Percentiles rank a stretch among this genome's conserved stretches.
These are phyloP conservation scores for Drosophila pegasa DNA, from an alignment of 2,888 invertebrate genomes.

Conservation along the genomic window DNA sequence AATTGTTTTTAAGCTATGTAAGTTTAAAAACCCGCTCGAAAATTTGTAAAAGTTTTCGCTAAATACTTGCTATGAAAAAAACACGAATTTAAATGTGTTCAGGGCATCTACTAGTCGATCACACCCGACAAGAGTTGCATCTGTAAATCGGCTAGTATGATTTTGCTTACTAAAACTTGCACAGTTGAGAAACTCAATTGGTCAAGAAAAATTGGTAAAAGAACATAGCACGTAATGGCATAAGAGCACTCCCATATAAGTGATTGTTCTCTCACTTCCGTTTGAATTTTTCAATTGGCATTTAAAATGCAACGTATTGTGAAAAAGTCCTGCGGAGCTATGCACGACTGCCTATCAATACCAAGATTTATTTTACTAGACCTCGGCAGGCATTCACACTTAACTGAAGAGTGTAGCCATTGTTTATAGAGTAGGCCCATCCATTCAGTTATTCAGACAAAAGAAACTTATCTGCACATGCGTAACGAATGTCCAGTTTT, in stretches of 20 bases:
- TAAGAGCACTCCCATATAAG: slow-evolving; percentile 34
- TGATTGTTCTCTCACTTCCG: slow-evolving; percentile 47
- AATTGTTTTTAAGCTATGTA: too few relatives aligned
- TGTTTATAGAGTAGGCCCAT: slow-evolving; percentile 63
- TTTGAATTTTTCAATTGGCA: slow-evolving; percentile 65
- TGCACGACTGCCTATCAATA: slow-evolving; percentile 70
- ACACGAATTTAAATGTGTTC: too few relatives aligned
- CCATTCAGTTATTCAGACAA: slow-evolving; percentile 67
- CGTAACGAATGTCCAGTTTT: slow-evolving; percentile 63
- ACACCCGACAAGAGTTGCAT: too few relatives aligned
- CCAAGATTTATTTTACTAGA: slow-evolving; percentile 42
- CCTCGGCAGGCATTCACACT: slow-evolving; percentile 70
- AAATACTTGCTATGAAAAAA: too few relatives aligned
- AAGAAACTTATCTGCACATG: slow-evolving; percentile 59
- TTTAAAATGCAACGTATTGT: slow-evolving; percentile 70
- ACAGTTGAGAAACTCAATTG: slow-evolving; percentile 37
- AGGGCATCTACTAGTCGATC: too few relatives aligned
- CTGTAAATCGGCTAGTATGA: slow-evolving; percentile 18
- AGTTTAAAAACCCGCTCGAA: too few relatives aligned
- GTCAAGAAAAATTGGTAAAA: slow-evolving; percentile 40
- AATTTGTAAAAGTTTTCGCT: too few relatives aligned
- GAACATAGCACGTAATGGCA: slow-evolving; percentile 33
- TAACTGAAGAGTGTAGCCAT: slow-evolving; percentile 63
- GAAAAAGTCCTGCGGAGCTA: slow-evolving; percentile 70
- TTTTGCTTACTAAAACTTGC: slow-evolving; percentile 6